These are phyloP conservation scores for Epizoanthus fatuus DNA, from an alignment of 92 coral and sea anemone species.

Conservation along the genomic window DNA sequence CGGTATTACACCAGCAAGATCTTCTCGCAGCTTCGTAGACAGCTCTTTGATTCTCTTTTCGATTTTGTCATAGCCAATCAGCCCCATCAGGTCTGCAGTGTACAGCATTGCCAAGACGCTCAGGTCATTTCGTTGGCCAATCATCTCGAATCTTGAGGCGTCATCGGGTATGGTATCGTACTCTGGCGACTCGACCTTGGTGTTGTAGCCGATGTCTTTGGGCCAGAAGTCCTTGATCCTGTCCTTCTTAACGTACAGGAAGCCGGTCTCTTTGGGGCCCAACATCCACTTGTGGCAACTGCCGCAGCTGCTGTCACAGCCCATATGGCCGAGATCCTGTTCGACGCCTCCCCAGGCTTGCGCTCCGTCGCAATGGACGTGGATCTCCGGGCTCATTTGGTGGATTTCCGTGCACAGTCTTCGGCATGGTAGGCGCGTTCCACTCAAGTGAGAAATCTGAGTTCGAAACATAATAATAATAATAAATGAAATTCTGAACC, in stretches of 20 bases:
- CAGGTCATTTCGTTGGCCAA: constrained; percentile 80
- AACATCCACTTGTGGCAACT: constrained; percentile 81
- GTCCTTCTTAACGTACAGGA: constrained; percentile 69
- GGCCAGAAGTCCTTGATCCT: constrained; percentile 69
- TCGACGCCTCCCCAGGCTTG: constrained; percentile 71
- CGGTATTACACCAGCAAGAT: too few species aligned
- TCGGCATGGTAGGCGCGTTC: constrained; percentile 71
- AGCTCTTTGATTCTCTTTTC: constrained; percentile 54
- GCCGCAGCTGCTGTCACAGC: constrained; percentile 76
- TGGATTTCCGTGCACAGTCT: constrained; percentile 60
- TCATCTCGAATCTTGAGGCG: constrained; percentile 69
- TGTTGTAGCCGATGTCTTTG: constrained; percentile 76
- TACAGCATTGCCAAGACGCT: constrained; percentile 67
- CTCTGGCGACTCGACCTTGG: constrained; percentile 61
- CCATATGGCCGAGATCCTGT: constrained; percentile 60
- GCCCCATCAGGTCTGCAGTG: constrained; percentile 73
- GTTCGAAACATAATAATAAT: neutral
- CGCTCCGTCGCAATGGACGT: constrained; percentile 84
- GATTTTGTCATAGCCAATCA: constrained; percentile 60
- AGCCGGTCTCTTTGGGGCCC: constrained; percentile 85
- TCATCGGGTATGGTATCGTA: constrained; percentile 12
- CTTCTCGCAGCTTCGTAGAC: too few species aligned
- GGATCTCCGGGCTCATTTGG: constrained; percentile 31
- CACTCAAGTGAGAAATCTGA: constrained; percentile 74
- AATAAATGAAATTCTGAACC: too few species aligned